These are phyloP conservation scores for Oscheius sp. DNA, from an alignment of 1,140 invertebrate genomes.

Conservation along the genomic window DNA sequence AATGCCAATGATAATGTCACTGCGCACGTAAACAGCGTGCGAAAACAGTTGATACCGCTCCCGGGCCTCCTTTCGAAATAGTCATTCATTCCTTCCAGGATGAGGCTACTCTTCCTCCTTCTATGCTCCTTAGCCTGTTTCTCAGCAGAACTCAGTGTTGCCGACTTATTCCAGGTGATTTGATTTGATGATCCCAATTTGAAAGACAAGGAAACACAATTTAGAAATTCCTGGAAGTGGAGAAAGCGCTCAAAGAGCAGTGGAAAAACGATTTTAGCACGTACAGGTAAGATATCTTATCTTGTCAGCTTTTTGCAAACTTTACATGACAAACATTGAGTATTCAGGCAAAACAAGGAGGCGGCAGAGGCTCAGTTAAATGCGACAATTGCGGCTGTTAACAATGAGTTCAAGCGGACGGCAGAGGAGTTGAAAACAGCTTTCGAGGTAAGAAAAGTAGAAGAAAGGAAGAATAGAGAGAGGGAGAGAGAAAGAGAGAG, in stretches of 20 bases:
- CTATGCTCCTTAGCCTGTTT: neutral
- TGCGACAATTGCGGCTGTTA: neutral
- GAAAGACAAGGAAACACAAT: neutral
- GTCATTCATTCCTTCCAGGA: neutral
- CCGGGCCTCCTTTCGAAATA: too few relatives aligned
- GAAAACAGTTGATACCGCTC: too few relatives aligned
- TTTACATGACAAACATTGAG: constrained; percentile 2
- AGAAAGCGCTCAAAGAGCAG: constrained; percentile 13
- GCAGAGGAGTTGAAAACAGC: constrained; percentile 4
- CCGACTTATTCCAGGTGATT: constrained; percentile 16
- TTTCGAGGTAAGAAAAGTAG: neutral
- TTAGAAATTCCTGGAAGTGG: neutral
- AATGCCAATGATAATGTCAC: too few relatives aligned
- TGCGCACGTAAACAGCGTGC: too few relatives aligned
- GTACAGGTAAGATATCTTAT: neutral
- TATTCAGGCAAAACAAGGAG: neutral
- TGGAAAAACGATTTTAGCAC: constrained; percentile 16
- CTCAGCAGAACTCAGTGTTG: neutral
- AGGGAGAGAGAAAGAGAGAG: too few relatives aligned
- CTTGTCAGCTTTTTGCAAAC: neutral
- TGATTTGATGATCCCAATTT: neutral
- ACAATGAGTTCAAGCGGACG: constrained; percentile 18
- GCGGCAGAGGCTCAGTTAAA: constrained; percentile 22
- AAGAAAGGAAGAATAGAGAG: too few relatives aligned
- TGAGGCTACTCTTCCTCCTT: neutral